phyloP scores from a whole-genome alignment of 1,140 invertebrate species.

The Nymphalis io region DNA sequence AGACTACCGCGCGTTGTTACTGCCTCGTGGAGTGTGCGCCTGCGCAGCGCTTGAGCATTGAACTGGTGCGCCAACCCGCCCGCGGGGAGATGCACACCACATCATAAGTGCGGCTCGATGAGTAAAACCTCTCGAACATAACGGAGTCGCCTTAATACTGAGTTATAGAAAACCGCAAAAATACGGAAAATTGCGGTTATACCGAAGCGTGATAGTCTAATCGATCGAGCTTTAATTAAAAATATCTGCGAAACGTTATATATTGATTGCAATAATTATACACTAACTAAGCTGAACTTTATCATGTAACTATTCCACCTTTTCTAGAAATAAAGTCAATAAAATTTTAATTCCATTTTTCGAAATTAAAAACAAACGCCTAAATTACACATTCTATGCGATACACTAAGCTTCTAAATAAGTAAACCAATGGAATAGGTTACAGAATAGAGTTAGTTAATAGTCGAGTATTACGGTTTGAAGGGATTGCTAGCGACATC shows the following conservation, averaged over 20 bases:
- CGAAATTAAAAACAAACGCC: too few species aligned
- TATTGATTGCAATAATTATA: neutral
- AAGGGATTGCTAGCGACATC: constrained; percentile 59
- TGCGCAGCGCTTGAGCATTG: constrained; percentile 69
- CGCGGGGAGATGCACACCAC: constrained; percentile 41
- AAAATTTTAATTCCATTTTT: too few species aligned
- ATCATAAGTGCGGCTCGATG: constrained; percentile 29
- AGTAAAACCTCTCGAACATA: constrained; percentile 47
- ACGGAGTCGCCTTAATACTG: constrained; percentile 50
- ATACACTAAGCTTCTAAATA: neutral
- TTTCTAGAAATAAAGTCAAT: too few species aligned
- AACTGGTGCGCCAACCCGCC: constrained; percentile 66
- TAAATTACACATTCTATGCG: too few species aligned
- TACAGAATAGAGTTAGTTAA: too few species aligned
- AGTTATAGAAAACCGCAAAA: constrained; percentile 66
- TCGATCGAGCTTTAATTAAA: constrained; percentile 40
- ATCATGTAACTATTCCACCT: neutral
- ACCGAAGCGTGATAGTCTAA: constrained; percentile 56
- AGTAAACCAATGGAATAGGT: neutral
- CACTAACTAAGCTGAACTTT: neutral
- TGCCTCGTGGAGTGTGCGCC: constrained; percentile 53
- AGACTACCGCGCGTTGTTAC: constrained; percentile 41
- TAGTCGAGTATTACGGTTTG: constrained; percentile 29
- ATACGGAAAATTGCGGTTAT: constrained; percentile 60
- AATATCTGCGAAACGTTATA: constrained; percentile 21